A percentile compares a stretch with the other conserved stretches of the same genome.
These are phyloP conservation scores for Aurelia coerulea DNA, from an alignment of 30 jellyfish, hydroid and myxozoan genomes.

Conservation along the genomic window DNA sequence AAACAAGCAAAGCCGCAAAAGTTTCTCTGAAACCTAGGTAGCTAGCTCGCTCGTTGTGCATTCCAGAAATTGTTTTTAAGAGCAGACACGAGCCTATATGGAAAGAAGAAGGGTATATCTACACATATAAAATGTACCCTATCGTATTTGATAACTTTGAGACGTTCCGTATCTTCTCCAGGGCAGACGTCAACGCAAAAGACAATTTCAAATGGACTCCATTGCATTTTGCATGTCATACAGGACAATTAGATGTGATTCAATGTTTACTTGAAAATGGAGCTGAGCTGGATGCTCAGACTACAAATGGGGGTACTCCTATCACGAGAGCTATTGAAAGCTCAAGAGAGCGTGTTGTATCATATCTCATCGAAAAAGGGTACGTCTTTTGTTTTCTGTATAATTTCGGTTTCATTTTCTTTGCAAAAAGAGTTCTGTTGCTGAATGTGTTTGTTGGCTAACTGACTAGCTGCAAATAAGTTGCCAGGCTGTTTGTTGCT, in stretches of 20 bases:
- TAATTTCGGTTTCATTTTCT: background rate
- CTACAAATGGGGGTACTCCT: constrained; percentile 96
- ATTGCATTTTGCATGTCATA: constrained; percentile 93
- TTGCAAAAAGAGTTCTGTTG: too few species aligned
- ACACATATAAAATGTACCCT: too few species aligned
- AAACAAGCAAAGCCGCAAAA: too few species aligned
- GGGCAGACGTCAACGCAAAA: constrained; percentile 91
- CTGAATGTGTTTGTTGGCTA: too few species aligned
- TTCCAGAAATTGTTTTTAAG: too few species aligned
- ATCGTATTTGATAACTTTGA: too few species aligned
- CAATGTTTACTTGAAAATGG: constrained; percentile 82
- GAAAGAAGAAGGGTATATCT: too few species aligned
- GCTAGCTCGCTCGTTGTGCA: too few species aligned
- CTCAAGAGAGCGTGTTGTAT: constrained; percentile 77
- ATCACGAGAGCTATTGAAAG: constrained; percentile 95
- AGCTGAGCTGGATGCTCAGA: constrained; percentile 82
- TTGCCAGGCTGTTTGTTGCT: too few species aligned
- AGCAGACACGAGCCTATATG: too few species aligned
- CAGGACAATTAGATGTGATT: constrained; percentile 90
- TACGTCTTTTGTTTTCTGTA: background rate
- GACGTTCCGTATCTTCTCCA: background rate
- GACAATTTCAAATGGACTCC: constrained; percentile 97
- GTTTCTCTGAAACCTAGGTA: too few species aligned
- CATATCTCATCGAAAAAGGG: constrained; percentile 87
- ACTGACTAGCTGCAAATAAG: too few species aligned